phyloP scores from a whole-genome alignment of 2,113 vertebrate species.

The Pollimyrus isidori region DNA sequence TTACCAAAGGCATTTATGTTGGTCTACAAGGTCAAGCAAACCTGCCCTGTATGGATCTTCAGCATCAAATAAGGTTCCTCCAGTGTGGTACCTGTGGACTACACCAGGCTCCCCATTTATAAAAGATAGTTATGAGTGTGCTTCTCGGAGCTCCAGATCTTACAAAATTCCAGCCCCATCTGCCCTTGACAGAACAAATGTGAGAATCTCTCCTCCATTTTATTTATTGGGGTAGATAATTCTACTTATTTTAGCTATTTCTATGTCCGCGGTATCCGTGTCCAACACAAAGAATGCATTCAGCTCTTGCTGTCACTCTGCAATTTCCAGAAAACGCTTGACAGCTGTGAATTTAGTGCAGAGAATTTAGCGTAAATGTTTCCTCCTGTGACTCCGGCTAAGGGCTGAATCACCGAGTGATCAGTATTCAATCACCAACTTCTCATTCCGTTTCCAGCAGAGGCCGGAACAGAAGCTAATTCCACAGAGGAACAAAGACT shows the following conservation, averaged over 20 bases:
- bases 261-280: background rate
- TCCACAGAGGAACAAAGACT: background rate
- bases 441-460: background rate
- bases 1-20: background rate
- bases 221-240: background rate
- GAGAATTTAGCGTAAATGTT: background rate
- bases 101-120: background rate
- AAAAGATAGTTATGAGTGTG: background rate
- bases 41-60: background rate
- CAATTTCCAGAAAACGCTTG: background rate
- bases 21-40: background rate
- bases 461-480: background rate
- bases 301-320: slow-evolving; percentile 17
- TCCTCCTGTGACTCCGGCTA: background rate
- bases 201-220: background rate
- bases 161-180: background rate
- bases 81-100: background rate
- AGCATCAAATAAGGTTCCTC: background rate
- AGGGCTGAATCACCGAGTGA: background rate
- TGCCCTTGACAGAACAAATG: background rate
- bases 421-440: background rate
- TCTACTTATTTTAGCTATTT: background rate
- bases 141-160: background rate
- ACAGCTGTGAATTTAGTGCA: background rate
- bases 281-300: slow-evolving; percentile 28